phyloP scores from a whole-genome alignment of 2,113 vertebrate genomes.

The Pantherophis guttatus region DNA sequence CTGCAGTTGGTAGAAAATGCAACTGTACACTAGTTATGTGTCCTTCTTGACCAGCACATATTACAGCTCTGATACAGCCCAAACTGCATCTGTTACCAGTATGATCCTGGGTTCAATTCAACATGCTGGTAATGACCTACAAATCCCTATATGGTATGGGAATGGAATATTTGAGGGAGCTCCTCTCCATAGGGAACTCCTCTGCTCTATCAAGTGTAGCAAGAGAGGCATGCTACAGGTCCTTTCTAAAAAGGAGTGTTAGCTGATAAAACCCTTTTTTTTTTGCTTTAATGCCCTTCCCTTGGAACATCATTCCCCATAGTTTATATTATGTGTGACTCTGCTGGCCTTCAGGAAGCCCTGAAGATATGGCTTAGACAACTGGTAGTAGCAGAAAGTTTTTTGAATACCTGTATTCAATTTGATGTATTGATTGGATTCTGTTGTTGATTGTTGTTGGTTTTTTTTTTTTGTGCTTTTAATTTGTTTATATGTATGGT shows the following conservation, averaged over 20 bases:
- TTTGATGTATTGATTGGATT: background rate
- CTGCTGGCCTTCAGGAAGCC: background rate
- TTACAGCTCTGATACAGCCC: background rate
- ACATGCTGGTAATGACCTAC: background rate
- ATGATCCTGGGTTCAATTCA: background rate
- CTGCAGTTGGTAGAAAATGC: background rate
- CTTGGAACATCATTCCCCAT: background rate
- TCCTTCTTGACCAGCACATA: background rate
- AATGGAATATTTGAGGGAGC: background rate
- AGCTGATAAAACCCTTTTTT: background rate
- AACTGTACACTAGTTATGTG: background rate
- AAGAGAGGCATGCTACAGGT: background rate
- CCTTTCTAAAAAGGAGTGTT: background rate
- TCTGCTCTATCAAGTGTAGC: background rate
- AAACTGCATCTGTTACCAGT: background rate
- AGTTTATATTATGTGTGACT: background rate
- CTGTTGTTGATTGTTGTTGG: background rate
- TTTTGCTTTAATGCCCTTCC: background rate
- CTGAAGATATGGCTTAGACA: background rate
- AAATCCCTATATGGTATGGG: background rate
- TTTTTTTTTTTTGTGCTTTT: background rate
- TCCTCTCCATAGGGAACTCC: background rate
- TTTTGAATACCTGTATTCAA: background rate
- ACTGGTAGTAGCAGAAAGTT: background rate
- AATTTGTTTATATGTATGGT: background rate